Conservation (phyloP, 37 sponge, comb jelly and placozoan genomes). For the Oopsacas minuta region DNA sequence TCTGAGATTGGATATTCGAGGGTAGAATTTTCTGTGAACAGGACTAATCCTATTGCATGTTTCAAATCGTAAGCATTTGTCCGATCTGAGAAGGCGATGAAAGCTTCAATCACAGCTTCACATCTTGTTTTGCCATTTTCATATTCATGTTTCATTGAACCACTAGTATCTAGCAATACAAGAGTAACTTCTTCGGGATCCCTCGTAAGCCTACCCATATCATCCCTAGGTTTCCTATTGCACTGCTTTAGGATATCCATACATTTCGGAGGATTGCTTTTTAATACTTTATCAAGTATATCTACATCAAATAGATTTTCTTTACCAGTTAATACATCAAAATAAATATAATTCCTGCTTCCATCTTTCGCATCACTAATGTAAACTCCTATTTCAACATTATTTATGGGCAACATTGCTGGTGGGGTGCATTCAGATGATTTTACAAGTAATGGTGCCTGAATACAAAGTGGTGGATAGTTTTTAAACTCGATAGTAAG, state of each 20-base stretch:
- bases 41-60: neutral
- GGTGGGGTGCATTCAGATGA: neutral
- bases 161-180: neutral
- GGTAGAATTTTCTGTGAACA: neutral
- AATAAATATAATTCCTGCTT: neutral
- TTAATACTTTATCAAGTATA: neutral
- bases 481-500: neutral
- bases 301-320: neutral
- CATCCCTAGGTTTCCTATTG: neutral
- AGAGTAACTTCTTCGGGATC: neutral
- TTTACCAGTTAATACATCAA: neutral
- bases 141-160: neutral
- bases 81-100: conserved; percentile 15
- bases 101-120: neutral
- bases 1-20: neutral
- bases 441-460: neutral
- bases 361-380: neutral
- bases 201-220: neutral
- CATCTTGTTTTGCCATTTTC: neutral
- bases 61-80: conserved; percentile 21
- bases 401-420: neutral
- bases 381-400: neutral
- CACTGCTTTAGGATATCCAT: neutral
- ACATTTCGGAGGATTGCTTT: neutral
- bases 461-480: neutral